Evolutionary conservation across 2,113 vertebrate genomes (phyloP), one percentile per base, ranked within the genome.

Genomic region (Scatophagus argus): DNA sequence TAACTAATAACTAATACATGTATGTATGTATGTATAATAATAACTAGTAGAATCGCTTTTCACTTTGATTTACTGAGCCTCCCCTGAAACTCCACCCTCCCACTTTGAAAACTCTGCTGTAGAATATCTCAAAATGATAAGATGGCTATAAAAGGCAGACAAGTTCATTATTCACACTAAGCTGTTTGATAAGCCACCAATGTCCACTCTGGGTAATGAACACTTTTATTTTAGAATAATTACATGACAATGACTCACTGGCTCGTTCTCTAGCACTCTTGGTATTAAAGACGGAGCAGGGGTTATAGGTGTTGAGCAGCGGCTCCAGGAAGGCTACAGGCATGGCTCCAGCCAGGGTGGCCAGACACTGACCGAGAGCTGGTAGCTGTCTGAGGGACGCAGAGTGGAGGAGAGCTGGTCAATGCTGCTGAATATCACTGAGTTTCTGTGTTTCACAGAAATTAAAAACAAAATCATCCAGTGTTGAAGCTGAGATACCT

Each of bases 291-390:
- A 99, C 96, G 0, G 98, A 99, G 78, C 96, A 95, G 3, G 95
- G 93, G 88, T 99, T 99, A 93, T 97, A 95, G 23, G 92, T 91
- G 93, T 99, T 98, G 77, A 99, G 96, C 52, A 94, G 91, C 21
- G 98, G 97, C 92, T 99, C 98, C 89, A 99, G 94, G 87, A 99
- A 99, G 9, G 98, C 98, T 23, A 99, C 98, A 3, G 98, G 98
- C 84, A 98, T 96, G 64, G 98, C 98, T 32, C 97, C 98, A 1
- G 98, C 98, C 79, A 99, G 94, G 3, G 97, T 97, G 52, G 98
- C 98, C 87, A 99, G 93, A 91, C 98, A 99, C 82, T 99, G 98
- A 64, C 98, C 98, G n/a, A 99, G 95, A 34, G 98, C 97, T 0
- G 98, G 98, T n/a, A 98, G 95, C 89, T 99, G 98, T 85, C 98